A percentile compares a stretch with the other conserved stretches of the same genome.
These are phyloP conservation scores for Hydrophis major DNA, from an alignment of 2,797 vertebrate species.

Conservation along the genomic window DNA sequence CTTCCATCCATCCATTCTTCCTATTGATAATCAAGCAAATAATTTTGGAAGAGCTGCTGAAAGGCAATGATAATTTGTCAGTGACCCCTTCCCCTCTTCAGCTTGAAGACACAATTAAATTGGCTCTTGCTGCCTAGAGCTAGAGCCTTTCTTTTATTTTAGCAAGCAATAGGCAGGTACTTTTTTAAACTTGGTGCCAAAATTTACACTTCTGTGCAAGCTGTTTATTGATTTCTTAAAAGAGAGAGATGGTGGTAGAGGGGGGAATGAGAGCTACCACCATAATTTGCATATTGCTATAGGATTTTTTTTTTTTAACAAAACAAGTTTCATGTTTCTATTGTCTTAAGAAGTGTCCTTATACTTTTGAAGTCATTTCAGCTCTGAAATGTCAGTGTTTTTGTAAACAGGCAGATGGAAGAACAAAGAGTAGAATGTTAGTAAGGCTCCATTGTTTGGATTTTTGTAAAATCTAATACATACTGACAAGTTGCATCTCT, in stretches of 20 bases:
- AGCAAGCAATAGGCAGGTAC: not conserved
- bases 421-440: not conserved
- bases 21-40: not conserved
- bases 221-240: slow-evolving; percentile 13
- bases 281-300: rapidly evolving
- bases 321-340: slow-evolving; percentile 30
- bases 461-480: not conserved
- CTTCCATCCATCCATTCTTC: not conserved
- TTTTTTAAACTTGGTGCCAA: not conserved
- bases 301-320: not conserved
- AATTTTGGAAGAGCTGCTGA: not conserved
- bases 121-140: not conserved
- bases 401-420: too few species aligned
- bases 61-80: not conserved
- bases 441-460: not conserved
- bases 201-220: not conserved
- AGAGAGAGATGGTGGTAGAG: not conserved
- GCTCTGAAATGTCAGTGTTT: not conserved
- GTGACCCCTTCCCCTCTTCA: not conserved
- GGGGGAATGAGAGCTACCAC: not conserved
- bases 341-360: slow-evolving; percentile 23
- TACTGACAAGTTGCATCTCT: not conserved
- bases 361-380: not conserved
- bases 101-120: slow-evolving; percentile 8
- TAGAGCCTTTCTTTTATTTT: slow-evolving; percentile 8